phyloP scores from a whole-genome alignment of 2,888 invertebrate genomes.

The Graphium colonna region DNA sequence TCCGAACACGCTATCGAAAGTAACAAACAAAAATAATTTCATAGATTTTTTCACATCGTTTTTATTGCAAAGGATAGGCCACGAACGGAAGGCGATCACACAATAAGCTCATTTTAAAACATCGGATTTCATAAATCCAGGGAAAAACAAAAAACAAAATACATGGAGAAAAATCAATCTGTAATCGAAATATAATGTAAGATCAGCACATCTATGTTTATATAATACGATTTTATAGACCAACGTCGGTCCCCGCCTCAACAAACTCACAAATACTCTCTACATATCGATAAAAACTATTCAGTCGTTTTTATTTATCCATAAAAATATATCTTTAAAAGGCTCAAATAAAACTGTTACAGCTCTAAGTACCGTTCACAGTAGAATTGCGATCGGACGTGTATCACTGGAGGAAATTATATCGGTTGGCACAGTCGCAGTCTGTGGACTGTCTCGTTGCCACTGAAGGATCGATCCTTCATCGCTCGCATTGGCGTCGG shows the following conservation, averaged over 20 bases:
- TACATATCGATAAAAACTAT: constrained; percentile 76
- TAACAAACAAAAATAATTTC: constrained; percentile 40
- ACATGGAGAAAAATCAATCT: constrained; percentile 36
- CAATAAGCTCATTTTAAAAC: constrained; percentile 67
- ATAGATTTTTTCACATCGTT: constrained; percentile 31
- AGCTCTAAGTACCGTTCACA: constrained; percentile 53
- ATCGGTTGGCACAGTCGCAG: constrained; percentile 42
- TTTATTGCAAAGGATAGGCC: constrained; percentile 72
- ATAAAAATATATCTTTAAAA: constrained; percentile 79
- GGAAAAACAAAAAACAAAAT: constrained; percentile 32
- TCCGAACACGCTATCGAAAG: constrained; percentile 68
- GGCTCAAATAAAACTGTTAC: constrained; percentile 75
- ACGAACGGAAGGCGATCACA: constrained; percentile 67
- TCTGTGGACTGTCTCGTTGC: constrained; percentile 18
- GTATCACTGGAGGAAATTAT: constrained; percentile 58
- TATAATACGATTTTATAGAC: constrained; percentile 76
- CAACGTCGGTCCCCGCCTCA: constrained; percentile 61
- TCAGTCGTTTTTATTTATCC: constrained; percentile 79
- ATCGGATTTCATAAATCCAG: constrained; percentile 73
- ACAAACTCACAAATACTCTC: constrained; percentile 73
- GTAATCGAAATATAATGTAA: constrained; percentile 49
- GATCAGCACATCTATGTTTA: constrained; percentile 70
- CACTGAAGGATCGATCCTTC: constrained; percentile 1
- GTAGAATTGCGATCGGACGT: constrained; percentile 42
- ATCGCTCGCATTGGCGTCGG: constrained; percentile 8